phyloP scores from a whole-genome alignment of 1,140 invertebrate species.

The Belonocnema kinseyi region DNA sequence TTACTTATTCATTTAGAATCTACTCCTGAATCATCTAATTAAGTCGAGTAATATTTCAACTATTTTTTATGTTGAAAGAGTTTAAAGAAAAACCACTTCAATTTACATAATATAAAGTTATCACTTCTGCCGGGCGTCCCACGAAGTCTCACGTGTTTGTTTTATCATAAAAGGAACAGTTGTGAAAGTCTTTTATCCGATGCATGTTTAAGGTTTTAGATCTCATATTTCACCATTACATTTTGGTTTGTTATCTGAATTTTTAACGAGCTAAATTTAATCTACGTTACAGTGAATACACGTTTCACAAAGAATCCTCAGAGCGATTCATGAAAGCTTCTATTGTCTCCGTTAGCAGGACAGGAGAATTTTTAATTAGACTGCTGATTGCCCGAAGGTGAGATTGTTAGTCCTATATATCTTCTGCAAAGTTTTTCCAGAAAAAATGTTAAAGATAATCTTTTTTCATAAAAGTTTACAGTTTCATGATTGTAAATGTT shows the following conservation, averaged over 20 bases:
- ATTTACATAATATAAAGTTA: no score
- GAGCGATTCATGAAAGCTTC: constrained; percentile 15
- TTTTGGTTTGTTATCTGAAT: background rate
- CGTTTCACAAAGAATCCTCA: constrained; percentile 1
- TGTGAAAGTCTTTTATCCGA: no score
- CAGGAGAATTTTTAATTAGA: constrained; percentile 1
- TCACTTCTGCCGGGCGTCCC: no score
- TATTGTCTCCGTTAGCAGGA: constrained; percentile 9
- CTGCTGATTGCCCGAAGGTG: constrained; percentile 6
- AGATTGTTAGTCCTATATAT: background rate
- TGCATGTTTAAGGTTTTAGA: no score
- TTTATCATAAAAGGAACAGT: no score
- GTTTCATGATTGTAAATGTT: no score
- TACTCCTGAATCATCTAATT: no score
- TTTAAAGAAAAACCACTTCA: no score
- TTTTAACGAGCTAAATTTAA: background rate
- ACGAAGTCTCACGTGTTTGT: no score
- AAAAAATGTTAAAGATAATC: background rate
- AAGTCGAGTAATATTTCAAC: no score
- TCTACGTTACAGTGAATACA: background rate
- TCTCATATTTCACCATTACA: background rate
- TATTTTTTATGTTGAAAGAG: no score
- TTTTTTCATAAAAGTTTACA: background rate
- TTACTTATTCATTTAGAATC: no score
- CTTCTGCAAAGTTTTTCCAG: background rate